Conservation (phyloP, 2,797 vertebrate species). For the Parauchenoglanis punctatus region DNA sequence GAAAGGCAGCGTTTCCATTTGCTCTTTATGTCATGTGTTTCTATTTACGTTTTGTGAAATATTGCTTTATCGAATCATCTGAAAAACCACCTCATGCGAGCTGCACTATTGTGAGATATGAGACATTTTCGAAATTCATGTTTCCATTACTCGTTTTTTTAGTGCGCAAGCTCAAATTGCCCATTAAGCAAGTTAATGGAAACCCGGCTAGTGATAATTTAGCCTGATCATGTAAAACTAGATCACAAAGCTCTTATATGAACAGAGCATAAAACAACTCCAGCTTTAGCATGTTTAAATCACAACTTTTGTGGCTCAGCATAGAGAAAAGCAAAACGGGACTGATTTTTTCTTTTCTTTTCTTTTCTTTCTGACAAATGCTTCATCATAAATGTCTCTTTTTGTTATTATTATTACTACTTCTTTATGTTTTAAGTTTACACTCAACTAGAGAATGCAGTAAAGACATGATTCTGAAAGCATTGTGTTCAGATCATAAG, state of each 20-base stretch:
- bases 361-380: neutral
- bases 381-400: neutral
- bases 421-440: neutral
- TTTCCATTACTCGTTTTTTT: too few species aligned
- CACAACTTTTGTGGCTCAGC: neutral
- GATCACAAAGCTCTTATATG: neutral
- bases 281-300: neutral
- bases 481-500: neutral
- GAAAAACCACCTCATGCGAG: too few species aligned
- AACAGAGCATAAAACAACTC: neutral
- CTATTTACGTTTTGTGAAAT: too few species aligned
- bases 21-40: too few species aligned
- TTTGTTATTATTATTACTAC: neutral
- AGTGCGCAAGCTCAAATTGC: too few species aligned
- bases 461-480: slow-evolving; percentile 3
- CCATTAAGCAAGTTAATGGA: too few species aligned
- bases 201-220: too few species aligned
- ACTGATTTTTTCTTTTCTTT: neutral
- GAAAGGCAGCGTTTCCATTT: too few species aligned
- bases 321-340: neutral
- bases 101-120: too few species aligned
- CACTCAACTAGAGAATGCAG: neutral
- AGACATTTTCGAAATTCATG: too few species aligned
- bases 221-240: slow-evolving; percentile 3
- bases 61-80: too few species aligned